Base-by-base conservation (phyloP, 2,113 vertebrate species). In the Poeciliopsis occidentalis region DNA sequence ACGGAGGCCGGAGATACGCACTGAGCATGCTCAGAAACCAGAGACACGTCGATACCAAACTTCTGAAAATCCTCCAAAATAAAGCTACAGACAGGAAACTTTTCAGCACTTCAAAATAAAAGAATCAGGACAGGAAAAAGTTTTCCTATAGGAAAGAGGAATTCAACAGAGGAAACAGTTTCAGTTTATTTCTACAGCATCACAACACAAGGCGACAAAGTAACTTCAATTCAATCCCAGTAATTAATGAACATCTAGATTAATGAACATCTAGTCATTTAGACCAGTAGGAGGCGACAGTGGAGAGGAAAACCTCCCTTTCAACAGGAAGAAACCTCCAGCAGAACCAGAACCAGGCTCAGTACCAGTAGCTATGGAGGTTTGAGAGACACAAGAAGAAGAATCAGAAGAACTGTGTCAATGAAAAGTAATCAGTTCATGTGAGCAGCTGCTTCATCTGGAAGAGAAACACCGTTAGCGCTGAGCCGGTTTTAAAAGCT, bases 31-130 rank as follows among this genome's bases (percentile, higher is more conserved):
- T 89, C 81, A 75, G 39, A 64, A 13, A 86, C 64, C 86, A 88
- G 81, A 67, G 86, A 88, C n/a, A 85, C 72, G 12, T 92, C 87
- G 30, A 92, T 83, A 64, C 65, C 30, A 67, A 80, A 83, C 83
- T 86, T 90, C 83, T 84, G 78, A 84, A 92, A 92, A 79, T 91
- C 90, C 51, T 90, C 83, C 83, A 90, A 78, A 86, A 92, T 86
- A 88, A 91, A 92, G 83, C 91, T 92, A 89, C 71, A 84, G 13
- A 91, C 72, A 86, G 75, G 67, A 68, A 90, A 86, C 6, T 22
- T 54, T 10, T 27, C 10, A 39, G 26, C 1, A n/a, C 32, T 69
- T 13, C 54, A 77, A 68, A 71, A 67, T 67, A 70, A 79, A 78
- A 37, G 10, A 70, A 2, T 37, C 5, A 61, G 63, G 1, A 67